These are phyloP conservation scores for Octomys mimax DNA, from an alignment of 2,797 vertebrate species.

Conservation along the genomic window DNA sequence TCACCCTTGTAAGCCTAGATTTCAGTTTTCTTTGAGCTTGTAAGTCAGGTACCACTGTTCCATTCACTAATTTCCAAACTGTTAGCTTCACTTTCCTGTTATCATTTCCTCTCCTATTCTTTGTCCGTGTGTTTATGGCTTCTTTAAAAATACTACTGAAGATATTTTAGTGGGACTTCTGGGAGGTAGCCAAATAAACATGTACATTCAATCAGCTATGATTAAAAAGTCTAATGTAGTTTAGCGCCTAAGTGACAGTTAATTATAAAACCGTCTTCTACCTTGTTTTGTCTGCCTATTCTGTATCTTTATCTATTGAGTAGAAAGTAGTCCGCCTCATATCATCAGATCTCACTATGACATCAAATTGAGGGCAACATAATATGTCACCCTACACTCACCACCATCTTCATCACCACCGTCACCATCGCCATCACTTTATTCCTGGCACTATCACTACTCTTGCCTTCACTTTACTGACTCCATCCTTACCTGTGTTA, in stretches of 20 bases:
- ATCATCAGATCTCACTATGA: conserved; percentile 19
- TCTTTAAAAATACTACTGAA: conserved; percentile 69
- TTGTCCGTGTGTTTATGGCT: conserved; percentile 63
- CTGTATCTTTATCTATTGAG: conserved; percentile 42
- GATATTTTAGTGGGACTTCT: conserved; percentile 75
- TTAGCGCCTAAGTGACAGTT: conserved; percentile 68
- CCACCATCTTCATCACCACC: not conserved
- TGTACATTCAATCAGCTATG: conserved; percentile 70
- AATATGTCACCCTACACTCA: not conserved
- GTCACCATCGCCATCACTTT: not conserved
- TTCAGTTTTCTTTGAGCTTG: conserved; percentile 41
- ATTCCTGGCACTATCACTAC: not conserved
- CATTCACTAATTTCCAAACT: conserved; percentile 56
- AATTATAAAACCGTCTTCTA: conserved; percentile 65
- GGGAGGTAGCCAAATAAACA: conserved; percentile 77
- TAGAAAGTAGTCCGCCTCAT: conserved; percentile 12
- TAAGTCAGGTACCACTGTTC: conserved; percentile 57
- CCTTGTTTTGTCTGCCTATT: conserved; percentile 60
- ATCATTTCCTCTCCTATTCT: conserved; percentile 61
- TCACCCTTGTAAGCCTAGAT: not conserved
- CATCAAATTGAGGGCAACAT: conserved; percentile 40
- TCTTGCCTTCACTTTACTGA: not conserved
- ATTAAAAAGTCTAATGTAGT: conserved; percentile 74
- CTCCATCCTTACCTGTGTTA: not conserved
- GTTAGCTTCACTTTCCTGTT: conserved; percentile 51